phyloP scores from a whole-genome alignment of 2,113 vertebrate species.

The Octodon degus region DNA sequence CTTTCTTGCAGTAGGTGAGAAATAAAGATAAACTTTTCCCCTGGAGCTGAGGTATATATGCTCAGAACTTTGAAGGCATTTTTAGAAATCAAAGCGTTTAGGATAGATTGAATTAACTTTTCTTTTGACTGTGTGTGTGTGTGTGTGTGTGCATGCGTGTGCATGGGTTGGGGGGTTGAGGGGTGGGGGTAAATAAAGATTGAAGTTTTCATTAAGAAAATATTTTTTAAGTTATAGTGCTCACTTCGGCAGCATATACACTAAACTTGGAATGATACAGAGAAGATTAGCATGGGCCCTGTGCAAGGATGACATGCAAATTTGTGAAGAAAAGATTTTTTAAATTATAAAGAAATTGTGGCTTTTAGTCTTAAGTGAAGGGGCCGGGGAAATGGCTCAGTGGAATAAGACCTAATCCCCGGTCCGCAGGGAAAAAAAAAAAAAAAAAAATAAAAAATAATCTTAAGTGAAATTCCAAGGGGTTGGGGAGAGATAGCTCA shows the following conservation, averaged over 20 bases:
- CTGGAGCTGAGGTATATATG: background rate
- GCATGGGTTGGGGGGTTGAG: too few relatives aligned
- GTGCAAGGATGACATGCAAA: too few relatives aligned
- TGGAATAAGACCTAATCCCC: too few relatives aligned
- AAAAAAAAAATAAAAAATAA: too few relatives aligned
- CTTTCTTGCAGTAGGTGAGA: background rate
- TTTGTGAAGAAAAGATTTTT: background rate
- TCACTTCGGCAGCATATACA: too few relatives aligned
- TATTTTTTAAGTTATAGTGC: background rate
- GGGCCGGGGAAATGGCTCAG: too few relatives aligned
- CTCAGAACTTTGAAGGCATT: background rate
- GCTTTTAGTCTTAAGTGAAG: background rate
- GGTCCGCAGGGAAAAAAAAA: too few relatives aligned
- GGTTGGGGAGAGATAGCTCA: too few relatives aligned
- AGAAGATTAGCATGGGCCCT: too few relatives aligned
- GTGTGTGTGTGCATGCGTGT: too few relatives aligned
- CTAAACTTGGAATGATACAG: too few relatives aligned
- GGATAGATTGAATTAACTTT: background rate
- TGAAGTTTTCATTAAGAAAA: background rate
- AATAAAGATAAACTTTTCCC: background rate
- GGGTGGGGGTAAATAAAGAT: background rate
- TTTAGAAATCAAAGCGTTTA: background rate
- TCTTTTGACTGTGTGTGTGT: background rate
- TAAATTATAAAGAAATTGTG: background rate
- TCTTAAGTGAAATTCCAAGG: too few relatives aligned